Evolutionary conservation across 2,797 vertebrate species (phyloP).

Genomic region (Lutjanus argentimaculatus): DNA sequence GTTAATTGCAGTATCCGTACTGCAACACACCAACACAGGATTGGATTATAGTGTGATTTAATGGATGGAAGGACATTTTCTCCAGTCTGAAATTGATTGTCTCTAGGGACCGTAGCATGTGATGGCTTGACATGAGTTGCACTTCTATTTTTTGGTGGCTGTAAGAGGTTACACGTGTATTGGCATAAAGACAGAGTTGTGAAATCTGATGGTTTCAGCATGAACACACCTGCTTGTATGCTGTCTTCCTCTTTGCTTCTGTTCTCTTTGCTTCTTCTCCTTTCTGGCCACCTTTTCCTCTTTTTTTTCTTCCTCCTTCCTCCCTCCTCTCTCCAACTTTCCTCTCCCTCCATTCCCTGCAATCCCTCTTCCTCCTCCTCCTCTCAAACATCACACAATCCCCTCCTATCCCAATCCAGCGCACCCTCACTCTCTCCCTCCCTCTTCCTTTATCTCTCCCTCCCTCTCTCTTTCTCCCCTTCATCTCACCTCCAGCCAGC

Average conservation of each 20-base stretch:
- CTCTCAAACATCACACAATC: slow-evolving; percentile 72
- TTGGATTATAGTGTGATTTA: slow-evolving; percentile 66
- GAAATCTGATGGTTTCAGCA: not conserved
- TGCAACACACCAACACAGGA: slow-evolving; percentile 37
- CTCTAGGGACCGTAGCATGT: slow-evolving; percentile 13
- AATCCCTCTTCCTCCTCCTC: slow-evolving; percentile 59
- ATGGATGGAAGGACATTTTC: slow-evolving; percentile 58
- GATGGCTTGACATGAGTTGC: slow-evolving; percentile 30
- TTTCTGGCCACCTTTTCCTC: not conserved
- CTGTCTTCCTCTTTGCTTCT: not conserved
- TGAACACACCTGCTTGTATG: not conserved
- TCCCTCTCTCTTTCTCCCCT: slow-evolving; percentile 82
- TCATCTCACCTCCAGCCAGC: slow-evolving; percentile 88
- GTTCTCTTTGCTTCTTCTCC: not conserved
- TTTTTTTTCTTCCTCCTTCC: slow-evolving; percentile 12
- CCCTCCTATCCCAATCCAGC: slow-evolving; percentile 79
- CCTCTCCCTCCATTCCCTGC: slow-evolving; percentile 53
- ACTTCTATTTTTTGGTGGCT: slow-evolving; percentile 23
- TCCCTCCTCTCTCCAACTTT: slow-evolving; percentile 55
- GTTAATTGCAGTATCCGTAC: slow-evolving; percentile 55
- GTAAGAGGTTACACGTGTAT: slow-evolving; percentile 42
- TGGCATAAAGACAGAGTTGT: not conserved
- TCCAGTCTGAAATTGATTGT: slow-evolving; percentile 56
- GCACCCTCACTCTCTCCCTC: slow-evolving; percentile 66
- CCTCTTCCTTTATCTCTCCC: slow-evolving; percentile 73